These are phyloP conservation scores for Alcedo atthis DNA, from an alignment of 2,797 vertebrate species.

Conservation along the genomic window DNA sequence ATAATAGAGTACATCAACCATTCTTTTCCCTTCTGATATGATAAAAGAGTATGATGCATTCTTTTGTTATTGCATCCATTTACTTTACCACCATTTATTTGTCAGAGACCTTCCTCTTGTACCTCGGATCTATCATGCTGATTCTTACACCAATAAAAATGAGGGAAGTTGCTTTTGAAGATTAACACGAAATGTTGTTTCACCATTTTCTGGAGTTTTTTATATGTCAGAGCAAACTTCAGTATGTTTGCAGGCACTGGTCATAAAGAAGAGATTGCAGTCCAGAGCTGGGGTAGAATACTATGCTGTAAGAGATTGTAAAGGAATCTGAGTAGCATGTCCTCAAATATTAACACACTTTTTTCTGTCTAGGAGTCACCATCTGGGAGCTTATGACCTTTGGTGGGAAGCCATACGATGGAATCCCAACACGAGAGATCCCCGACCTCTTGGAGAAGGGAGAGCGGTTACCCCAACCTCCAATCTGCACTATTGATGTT, in stretches of 20 bases:
- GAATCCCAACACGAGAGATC: constrained; percentile 94
- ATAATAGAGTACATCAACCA: constrained; percentile 7
- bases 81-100: background rate
- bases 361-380: constrained; percentile 86
- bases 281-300: background rate
- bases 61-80: constrained; percentile 6
- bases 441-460: constrained; percentile 97
- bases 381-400: constrained; percentile 99
- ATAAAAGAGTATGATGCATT: background rate
- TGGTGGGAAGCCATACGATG: constrained; percentile 95
- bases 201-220: background rate
- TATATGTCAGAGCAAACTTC: background rate
- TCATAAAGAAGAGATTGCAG: background rate
- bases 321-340: background rate
- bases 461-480: constrained; percentile 93
- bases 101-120: background rate
- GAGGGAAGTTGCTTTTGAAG: background rate
- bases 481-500: constrained; percentile 97
- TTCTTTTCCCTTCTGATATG: constrained; percentile 11
- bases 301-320: background rate
- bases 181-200: background rate
- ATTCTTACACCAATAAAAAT: background rate
- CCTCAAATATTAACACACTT: background rate
- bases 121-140: background rate
- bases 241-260: background rate